Evolutionary conservation across 2,113 vertebrate genomes (phyloP), one percentile per base, ranked within the genome.

Genomic region (Corythornis cristatus): DNA sequence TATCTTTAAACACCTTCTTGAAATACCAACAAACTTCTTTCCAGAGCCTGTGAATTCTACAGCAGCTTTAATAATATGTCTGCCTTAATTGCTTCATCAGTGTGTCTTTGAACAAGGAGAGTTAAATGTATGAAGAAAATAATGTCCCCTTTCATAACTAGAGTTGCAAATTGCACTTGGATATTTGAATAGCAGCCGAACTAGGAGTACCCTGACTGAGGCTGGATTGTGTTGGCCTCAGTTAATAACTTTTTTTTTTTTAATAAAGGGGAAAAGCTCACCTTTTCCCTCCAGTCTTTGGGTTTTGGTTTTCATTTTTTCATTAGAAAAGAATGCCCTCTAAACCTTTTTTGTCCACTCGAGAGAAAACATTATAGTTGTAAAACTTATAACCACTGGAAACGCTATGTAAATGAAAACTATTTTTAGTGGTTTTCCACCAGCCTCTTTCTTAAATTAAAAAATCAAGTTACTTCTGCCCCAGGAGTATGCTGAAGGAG

Each of bases 121-220:
- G 56, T 88, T 83, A 88, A 91, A 96, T 26, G 12, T 81, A 29
- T 61, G 77, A 93, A 75, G 88, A 86, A 95, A 93, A 88, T 90
- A 88, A 91, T 31, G 50, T 91, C 72, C 26, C 43, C 56, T 93
- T 97, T 94, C 81, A 89, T 84, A 86, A 92, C 54, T 50, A 57
- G 86, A 92, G 60, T 85, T 90, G n/a, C 61, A 88, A 95, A 88
- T 89, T 78, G 72, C 83, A 76, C 78, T 91, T 57, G 68, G 68
- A 54, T 91, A 71, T 85, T 97, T 84, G 83, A 90, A 93, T 93
- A 86, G 86, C 93, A 95, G 67, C 88, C 8, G 79, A 83, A 66
- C 88, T 66, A 77, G 54, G 81, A 83, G 84, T 90, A 97, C 58
- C 6, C 53, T 93, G 92, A 89, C 83, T 94, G 78, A 77, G 64